phyloP scores from a whole-genome alignment of 2,797 vertebrate genomes.

The Chromobotia macracanthus region DNA sequence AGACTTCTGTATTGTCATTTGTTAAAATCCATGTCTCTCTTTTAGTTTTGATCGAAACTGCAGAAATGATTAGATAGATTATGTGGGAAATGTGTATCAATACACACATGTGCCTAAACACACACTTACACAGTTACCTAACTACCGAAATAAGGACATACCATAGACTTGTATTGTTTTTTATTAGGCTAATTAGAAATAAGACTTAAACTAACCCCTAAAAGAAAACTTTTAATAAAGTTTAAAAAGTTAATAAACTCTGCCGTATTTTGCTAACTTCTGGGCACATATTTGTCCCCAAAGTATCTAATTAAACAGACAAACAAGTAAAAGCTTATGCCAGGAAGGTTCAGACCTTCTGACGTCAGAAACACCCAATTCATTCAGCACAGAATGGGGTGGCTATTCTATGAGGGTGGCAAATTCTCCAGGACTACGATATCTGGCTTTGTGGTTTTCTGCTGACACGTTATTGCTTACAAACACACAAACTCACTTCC shows the following conservation, averaged over 20 bases:
- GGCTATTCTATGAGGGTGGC: slow-evolving; percentile 69
- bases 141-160: neutral
- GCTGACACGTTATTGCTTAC: slow-evolving; percentile 23
- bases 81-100: neutral
- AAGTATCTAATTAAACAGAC: neutral
- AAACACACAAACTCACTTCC: slow-evolving; percentile 33
- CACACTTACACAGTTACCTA: neutral
- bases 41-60: neutral
- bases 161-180: neutral
- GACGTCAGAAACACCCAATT: slow-evolving; percentile 10
- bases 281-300: neutral
- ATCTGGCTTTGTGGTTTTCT: slow-evolving; percentile 55
- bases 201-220: neutral
- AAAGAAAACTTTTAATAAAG: neutral
- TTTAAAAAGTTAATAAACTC: neutral
- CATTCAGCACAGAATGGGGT: slow-evolving; percentile 59
- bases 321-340: neutral
- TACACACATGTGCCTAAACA: neutral
- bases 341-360: slow-evolving; percentile 11
- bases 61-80: neutral
- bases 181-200: neutral
- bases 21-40: neutral
- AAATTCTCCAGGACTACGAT: slow-evolving; percentile 72
- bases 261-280: neutral
- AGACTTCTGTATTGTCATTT: neutral